phyloP scores from a whole-genome alignment of 2,797 vertebrate genomes.

The Sebastes cheni region DNA sequence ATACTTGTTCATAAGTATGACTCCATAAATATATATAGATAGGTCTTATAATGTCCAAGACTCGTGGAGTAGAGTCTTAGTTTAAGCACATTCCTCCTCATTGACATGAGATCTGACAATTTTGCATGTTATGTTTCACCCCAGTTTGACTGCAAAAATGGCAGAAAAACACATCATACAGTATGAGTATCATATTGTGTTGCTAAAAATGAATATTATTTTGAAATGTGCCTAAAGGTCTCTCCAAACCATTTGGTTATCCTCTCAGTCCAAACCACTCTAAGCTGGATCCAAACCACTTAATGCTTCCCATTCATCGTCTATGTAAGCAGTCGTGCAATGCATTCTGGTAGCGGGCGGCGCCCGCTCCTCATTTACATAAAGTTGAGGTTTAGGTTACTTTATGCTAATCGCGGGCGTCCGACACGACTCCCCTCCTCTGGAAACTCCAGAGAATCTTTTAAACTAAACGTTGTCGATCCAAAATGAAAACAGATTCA shows the following conservation, averaged over 20 bases:
- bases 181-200: background rate
- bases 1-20: too few species aligned
- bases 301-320: background rate
- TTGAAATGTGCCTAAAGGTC: constrained; percentile 9
- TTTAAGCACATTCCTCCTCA: background rate
- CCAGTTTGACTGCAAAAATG: background rate
- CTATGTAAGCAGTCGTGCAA: too few species aligned
- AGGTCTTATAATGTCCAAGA: background rate
- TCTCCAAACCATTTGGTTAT: constrained; percentile 1
- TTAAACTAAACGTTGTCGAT: too few species aligned
- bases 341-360: too few species aligned
- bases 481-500: too few species aligned
- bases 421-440: too few species aligned
- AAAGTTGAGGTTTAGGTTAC: too few species aligned
- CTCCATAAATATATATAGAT: background rate
- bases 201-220: background rate
- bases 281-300: constrained; percentile 2
- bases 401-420: too few species aligned
- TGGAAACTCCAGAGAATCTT: too few species aligned
- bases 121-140: background rate
- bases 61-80: background rate
- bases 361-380: too few species aligned
- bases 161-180: constrained; percentile 1
- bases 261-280: constrained; percentile 18
- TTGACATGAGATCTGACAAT: background rate